Conservation (phyloP, 2,888 invertebrate genomes). For the Polyploca ridens region DNA sequence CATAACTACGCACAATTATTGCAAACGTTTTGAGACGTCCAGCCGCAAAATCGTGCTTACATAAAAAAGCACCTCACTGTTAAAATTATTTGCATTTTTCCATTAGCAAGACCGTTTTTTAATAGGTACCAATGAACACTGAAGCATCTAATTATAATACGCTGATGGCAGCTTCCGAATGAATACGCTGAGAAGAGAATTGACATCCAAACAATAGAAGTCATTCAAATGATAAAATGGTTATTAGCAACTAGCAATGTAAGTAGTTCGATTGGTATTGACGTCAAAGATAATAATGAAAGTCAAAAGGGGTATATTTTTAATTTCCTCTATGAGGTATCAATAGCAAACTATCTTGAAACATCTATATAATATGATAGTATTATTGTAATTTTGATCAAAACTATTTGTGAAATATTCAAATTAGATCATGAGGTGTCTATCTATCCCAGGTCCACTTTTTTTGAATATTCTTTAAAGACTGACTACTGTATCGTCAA, state of each 20-base stretch:
- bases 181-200: slow-evolving; percentile 13
- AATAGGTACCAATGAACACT: background rate
- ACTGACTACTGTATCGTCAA: background rate
- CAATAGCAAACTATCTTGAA: background rate
- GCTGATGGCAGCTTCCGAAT: background rate
- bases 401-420: no score
- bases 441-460: no score
- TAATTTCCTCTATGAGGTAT: background rate
- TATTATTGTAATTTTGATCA: background rate
- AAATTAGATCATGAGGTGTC: no score
- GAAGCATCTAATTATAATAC: background rate
- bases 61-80: no score
- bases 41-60: no score
- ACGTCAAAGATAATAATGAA: slow-evolving; percentile 64
- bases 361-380: background rate
- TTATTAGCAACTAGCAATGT: slow-evolving; percentile 11
- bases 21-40: no score
- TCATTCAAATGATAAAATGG: slow-evolving; percentile 50
- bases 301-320: slow-evolving; percentile 61
- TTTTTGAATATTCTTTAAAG: no score
- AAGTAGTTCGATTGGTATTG: slow-evolving; percentile 48
- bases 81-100: no score
- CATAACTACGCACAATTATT: background rate
- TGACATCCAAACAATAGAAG: slow-evolving; percentile 32
- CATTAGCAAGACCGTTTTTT: background rate